These are phyloP conservation scores for Peucedramus taeniatus DNA, from an alignment of 2,113 vertebrate genomes.

Conservation along the genomic window DNA sequence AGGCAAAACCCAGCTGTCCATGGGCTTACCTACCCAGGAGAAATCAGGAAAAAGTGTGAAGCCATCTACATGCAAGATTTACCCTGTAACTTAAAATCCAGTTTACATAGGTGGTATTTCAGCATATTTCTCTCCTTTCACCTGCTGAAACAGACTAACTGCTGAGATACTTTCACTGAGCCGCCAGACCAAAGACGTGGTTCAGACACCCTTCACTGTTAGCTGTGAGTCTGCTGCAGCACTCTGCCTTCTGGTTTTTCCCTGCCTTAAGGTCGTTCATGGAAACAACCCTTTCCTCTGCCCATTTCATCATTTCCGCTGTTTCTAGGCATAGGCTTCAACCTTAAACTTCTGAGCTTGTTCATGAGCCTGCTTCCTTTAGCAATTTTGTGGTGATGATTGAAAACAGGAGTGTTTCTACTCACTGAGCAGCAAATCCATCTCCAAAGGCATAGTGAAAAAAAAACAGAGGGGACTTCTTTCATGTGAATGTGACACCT, in stretches of 20 bases:
- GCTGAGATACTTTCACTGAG: not conserved
- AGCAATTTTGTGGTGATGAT: conserved; percentile 26
- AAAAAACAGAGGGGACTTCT: not conserved
- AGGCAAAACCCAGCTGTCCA: not conserved
- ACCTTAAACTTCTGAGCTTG: not conserved
- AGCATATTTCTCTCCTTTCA: not conserved
- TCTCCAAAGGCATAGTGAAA: not conserved
- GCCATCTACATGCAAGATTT: not conserved
- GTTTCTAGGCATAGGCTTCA: not conserved
- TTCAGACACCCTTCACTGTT: not conserved
- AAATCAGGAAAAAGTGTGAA: not conserved
- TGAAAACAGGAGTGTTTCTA: conserved; percentile 40
- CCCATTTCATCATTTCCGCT: not conserved
- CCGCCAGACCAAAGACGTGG: not conserved
- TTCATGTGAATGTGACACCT: not conserved
- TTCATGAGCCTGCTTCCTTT: not conserved
- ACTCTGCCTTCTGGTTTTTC: not conserved
- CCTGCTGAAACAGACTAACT: not conserved
- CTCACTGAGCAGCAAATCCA: not conserved
- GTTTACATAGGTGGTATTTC: not conserved
- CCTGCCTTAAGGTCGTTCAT: not conserved
- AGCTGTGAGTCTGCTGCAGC: not conserved
- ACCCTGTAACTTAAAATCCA: not conserved
- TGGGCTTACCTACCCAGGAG: not conserved
- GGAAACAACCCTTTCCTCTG: not conserved